Evolutionary conservation across 1,140 invertebrate genomes (phyloP), one percentile per base, ranked within the genome.

Genomic region (Lasaia peninsularis): DNA sequence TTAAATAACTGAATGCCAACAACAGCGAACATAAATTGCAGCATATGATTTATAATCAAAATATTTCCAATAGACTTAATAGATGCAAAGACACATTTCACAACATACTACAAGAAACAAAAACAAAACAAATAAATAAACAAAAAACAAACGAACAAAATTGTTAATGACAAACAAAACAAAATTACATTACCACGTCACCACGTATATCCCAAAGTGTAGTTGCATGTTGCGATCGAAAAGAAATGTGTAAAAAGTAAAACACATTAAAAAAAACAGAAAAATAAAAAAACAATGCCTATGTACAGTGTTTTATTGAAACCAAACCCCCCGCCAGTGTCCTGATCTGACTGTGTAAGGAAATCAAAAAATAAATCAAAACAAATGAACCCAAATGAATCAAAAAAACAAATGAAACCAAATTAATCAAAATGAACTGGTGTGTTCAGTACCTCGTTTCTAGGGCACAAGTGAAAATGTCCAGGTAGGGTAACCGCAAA

Each of bases 11-110:
- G 98, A 82, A 99, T 98, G 91, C 99, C 98, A 90, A 99, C 98
- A 79, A 99, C 98, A 89, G 98, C 97, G 92, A 99, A 99, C 97
- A 99, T 99, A 93, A 99, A 99, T 92, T 99, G 96, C 78, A 99
- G 94, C 77, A 99, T 95, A 91, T 97, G 97, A 90, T 98, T 99
- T 82, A 99, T 97, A 91, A 99, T 92, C 92, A 99, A 96, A 91
- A 99, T 99, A 92, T 99, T 99, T 84, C 97, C 97, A 90, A 99
- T 99, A 81, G 98, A 98, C 93, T 98, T 99, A 78, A 99, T 96
- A 71, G 98, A 97, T 90, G 98, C 97, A 91, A 98, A 98, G 88
- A 99, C 97, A 93, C 98, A 99, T 90, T 98, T 97, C 85, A 99
- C 97, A 91, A 99, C 98, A 92, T 98, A 98, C 96, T 98, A 92